phyloP scores from a whole-genome alignment of 2,113 vertebrate species.

The Ploceus nigricollis region DNA sequence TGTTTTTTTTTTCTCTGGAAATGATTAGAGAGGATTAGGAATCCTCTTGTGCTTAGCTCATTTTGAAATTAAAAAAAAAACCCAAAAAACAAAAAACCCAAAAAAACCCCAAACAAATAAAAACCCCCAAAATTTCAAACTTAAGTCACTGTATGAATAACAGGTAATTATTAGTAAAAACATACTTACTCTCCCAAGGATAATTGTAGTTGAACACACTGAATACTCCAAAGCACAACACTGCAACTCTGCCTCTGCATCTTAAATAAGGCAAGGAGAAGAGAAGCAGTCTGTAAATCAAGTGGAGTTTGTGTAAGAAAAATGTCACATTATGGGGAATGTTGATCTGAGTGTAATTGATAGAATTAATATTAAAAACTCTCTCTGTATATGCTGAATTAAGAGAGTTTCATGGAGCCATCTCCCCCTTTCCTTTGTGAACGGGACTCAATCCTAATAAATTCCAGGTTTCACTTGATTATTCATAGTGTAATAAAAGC shows the following conservation, averaged over 20 bases:
- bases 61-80: neutral
- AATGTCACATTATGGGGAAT: neutral
- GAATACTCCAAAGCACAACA: neutral
- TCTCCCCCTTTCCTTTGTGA: neutral
- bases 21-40: neutral
- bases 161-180: neutral
- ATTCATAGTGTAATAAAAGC: neutral
- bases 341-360: neutral
- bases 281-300: neutral
- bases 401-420: neutral
- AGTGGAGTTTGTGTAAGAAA: neutral
- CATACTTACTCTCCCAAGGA: neutral
- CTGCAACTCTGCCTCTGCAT: neutral
- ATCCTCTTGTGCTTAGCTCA: neutral
- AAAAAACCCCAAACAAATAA: accelerated
- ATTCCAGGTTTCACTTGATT: neutral
- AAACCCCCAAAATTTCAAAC: accelerated
- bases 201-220: neutral
- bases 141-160: neutral
- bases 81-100: too few species aligned
- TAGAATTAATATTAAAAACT: neutral
- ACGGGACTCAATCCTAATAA: neutral
- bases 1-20: neutral
- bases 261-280: neutral
- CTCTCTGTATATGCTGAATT: neutral